Percentiles rank a stretch among this genome's conserved stretches.
Evolutionary conservation across 2,888 invertebrate species (phyloP).

Genomic region (Tridacna gigas): DNA sequence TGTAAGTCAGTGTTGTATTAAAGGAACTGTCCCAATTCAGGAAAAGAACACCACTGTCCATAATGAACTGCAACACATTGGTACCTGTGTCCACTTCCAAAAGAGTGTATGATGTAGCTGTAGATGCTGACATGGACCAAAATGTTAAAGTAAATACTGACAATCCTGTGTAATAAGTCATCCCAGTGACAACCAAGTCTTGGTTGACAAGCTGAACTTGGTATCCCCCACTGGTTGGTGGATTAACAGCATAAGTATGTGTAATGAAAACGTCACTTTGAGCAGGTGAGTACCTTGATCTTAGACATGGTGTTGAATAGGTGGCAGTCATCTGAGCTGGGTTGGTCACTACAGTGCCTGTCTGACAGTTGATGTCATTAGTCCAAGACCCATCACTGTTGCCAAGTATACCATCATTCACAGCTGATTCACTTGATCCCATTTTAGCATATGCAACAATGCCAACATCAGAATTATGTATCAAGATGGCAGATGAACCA

Average conservation of each 20-base stretch:
- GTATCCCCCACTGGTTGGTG: conserved; percentile 65
- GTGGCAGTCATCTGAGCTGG: conserved; percentile 48
- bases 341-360: conserved; percentile 26
- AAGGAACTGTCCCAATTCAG: conserved; percentile 50
- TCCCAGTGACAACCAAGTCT: conserved; percentile 37
- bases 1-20: conserved; percentile 36
- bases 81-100: conserved; percentile 42
- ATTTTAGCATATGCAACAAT: conserved; percentile 61
- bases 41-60: conserved; percentile 37
- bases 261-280: conserved; percentile 36
- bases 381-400: conserved; percentile 66
- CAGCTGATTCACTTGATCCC: conserved; percentile 35
- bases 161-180: conserved; percentile 39
- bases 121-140: conserved; percentile 44
- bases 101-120: conserved; percentile 27
- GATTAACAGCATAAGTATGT: conserved; percentile 46
- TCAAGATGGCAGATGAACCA: conserved; percentile 56
- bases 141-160: conserved; percentile 38
- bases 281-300: conserved; percentile 36
- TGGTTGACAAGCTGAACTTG: conserved; percentile 55
- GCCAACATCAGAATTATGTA: conserved; percentile 62
- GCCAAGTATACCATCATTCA: conserved; percentile 68
- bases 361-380: conserved; percentile 65
- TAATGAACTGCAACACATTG: conserved; percentile 40
- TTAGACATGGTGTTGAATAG: conserved; percentile 57